Evolutionary conservation across 2,888 invertebrate species (phyloP).

Genomic region (Aphrophora alni): DNA sequence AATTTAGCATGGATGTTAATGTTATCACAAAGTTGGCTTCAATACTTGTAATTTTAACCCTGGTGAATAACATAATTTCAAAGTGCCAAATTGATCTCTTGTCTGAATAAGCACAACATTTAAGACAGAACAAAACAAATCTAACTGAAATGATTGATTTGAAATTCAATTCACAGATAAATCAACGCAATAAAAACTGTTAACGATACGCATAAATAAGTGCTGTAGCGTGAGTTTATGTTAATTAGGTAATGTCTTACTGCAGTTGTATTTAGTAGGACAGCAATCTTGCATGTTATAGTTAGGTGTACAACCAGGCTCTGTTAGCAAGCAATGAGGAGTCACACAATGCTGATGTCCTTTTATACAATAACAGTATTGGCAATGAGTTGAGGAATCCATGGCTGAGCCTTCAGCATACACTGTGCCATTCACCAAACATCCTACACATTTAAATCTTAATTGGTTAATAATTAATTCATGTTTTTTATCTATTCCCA

Average conservation of each 20-base stretch:
- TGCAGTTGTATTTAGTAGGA: slow-evolving; percentile 80
- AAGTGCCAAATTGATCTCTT: too few species aligned
- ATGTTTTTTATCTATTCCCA: too few species aligned
- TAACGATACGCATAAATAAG: neutral
- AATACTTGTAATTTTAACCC: too few species aligned
- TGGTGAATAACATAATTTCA: too few species aligned
- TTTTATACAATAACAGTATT: slow-evolving; percentile 83
- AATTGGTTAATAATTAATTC: too few species aligned
- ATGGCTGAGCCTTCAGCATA: slow-evolving; percentile 85
- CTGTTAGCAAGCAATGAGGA: slow-evolving; percentile 78
- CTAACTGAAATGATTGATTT: too few species aligned
- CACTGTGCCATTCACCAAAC: slow-evolving; percentile 72
- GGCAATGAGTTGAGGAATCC: slow-evolving; percentile 78
- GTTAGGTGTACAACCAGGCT: slow-evolving; percentile 72
- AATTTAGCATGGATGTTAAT: too few species aligned
- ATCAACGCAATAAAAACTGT: neutral
- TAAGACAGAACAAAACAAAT: too few species aligned
- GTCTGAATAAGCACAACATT: too few species aligned
- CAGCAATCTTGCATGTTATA: slow-evolving; percentile 75
- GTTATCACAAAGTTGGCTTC: too few species aligned
- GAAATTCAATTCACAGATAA: too few species aligned
- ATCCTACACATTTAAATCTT: slow-evolving; percentile 62
- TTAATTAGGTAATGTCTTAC: slow-evolving; percentile 35
- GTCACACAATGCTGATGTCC: slow-evolving; percentile 77
- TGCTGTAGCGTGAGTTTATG: too few species aligned